Conservation (phyloP, 2,113 vertebrate genomes). For the Aptenodytes patagonicus region DNA sequence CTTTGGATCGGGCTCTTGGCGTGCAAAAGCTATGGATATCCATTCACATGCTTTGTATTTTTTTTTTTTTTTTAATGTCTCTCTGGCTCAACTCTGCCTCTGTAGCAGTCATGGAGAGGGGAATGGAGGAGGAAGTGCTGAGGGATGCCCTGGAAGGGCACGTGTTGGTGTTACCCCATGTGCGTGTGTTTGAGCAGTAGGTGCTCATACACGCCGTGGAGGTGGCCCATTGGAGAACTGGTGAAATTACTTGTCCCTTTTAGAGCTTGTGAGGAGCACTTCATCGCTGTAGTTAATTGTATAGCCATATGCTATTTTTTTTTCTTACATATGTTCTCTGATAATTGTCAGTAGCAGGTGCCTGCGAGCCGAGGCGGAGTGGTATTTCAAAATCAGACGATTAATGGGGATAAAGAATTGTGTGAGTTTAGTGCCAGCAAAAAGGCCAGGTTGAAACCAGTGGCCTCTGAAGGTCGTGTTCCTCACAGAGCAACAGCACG, state of each 20-base stretch:
- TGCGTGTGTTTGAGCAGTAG: background rate
- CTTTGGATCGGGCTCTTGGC: background rate
- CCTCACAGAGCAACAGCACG: fast-evolving
- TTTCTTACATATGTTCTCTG: conserved; percentile 31
- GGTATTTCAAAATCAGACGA: conserved; percentile 12
- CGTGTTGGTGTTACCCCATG: fast-evolving
- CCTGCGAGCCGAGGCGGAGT: background rate
- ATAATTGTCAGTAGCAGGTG: conserved; percentile 46
- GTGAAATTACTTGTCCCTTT: background rate
- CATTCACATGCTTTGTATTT: background rate
- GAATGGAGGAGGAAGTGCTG: no score
- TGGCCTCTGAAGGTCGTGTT: background rate
- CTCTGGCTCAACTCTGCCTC: background rate
- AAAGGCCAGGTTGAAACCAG: background rate
- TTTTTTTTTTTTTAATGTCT: background rate
- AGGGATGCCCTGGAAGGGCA: background rate
- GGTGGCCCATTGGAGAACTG: background rate
- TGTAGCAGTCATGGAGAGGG: background rate
- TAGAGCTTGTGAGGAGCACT: background rate
- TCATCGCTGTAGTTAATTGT: background rate
- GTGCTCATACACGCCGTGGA: fast-evolving
- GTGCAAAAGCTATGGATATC: fast-evolving
- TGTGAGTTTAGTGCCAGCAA: background rate
- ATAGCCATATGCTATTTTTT: conserved; percentile 37
- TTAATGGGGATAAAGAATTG: background rate